These are phyloP conservation scores for Sebastes alutus DNA, from an alignment of 2,797 vertebrate genomes.

Conservation along the genomic window DNA sequence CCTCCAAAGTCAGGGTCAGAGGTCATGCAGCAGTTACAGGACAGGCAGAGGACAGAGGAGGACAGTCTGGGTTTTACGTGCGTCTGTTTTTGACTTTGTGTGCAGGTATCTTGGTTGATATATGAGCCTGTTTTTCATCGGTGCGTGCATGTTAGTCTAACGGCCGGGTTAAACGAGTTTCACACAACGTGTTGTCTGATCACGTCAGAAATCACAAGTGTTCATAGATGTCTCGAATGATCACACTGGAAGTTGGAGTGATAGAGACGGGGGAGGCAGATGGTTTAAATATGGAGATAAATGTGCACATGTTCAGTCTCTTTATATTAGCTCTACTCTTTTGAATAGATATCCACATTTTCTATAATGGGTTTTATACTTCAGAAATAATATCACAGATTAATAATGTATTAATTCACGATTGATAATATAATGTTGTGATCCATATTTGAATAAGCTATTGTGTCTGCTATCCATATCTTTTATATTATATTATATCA, in stretches of 20 bases:
- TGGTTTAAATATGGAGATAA: too few species aligned
- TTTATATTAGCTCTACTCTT: too few species aligned
- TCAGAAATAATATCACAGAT: too few species aligned
- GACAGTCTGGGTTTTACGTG: background rate
- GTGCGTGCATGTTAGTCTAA: background rate
- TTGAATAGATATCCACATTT: too few species aligned
- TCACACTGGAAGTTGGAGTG: background rate
- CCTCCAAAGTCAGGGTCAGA: constrained; percentile 58
- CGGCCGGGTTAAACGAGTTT: background rate
- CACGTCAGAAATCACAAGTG: background rate
- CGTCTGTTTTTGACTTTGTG: background rate
- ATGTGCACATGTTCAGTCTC: too few species aligned
- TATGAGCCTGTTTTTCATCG: background rate
- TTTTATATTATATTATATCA: background rate
- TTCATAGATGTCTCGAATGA: background rate
- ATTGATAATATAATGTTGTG: background rate
- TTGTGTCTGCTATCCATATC: background rate
- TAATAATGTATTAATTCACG: too few species aligned
- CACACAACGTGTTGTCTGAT: background rate
- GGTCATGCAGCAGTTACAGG: constrained; percentile 41
- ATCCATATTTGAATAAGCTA: background rate
- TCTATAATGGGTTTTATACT: too few species aligned
- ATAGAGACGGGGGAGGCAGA: background rate
- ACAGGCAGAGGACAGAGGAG: constrained; percentile 54
- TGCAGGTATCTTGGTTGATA: background rate